Percentiles rank a stretch among this genome's conserved stretches.
These are phyloP conservation scores for Calephelis virginiensis DNA, from an alignment of 1,140 invertebrate species.

Conservation along the genomic window DNA sequence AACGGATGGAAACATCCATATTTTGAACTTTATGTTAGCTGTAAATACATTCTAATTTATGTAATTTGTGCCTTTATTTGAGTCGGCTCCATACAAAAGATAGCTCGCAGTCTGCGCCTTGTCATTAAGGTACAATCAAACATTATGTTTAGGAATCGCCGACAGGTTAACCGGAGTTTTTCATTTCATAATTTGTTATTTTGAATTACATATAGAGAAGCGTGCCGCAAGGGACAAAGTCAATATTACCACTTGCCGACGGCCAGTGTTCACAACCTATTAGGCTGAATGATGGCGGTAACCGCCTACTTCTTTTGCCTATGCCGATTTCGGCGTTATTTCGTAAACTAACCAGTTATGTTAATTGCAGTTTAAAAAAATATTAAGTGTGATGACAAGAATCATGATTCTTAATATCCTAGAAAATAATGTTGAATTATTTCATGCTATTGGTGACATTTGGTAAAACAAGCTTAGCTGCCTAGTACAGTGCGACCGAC, in stretches of 20 bases:
- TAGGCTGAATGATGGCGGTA: constrained; percentile 24
- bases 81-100: constrained; percentile 71
- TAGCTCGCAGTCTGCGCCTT: constrained; percentile 66
- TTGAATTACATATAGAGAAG: constrained; percentile 56
- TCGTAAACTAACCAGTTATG: not conserved
- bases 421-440: too few species aligned
- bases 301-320: not conserved
- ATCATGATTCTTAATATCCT: too few species aligned
- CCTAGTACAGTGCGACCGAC: too few species aligned
- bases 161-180: constrained; percentile 73
- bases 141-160: constrained; percentile 75
- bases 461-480: too few species aligned
- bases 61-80: constrained; percentile 33
- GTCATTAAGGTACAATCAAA: constrained; percentile 76
- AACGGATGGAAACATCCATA: constrained; percentile 29
- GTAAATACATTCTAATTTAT: constrained; percentile 41
- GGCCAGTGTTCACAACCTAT: constrained; percentile 18
- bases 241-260: constrained; percentile 56
- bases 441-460: too few species aligned
- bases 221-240: constrained; percentile 70
- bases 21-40: constrained; percentile 39
- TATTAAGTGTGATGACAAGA: too few species aligned
- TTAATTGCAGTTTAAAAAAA: too few species aligned
- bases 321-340: not conserved
- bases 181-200: constrained; percentile 77